These are phyloP conservation scores for Sternotherus odoratus DNA, from an alignment of 2,797 vertebrate genomes.

Conservation along the genomic window DNA sequence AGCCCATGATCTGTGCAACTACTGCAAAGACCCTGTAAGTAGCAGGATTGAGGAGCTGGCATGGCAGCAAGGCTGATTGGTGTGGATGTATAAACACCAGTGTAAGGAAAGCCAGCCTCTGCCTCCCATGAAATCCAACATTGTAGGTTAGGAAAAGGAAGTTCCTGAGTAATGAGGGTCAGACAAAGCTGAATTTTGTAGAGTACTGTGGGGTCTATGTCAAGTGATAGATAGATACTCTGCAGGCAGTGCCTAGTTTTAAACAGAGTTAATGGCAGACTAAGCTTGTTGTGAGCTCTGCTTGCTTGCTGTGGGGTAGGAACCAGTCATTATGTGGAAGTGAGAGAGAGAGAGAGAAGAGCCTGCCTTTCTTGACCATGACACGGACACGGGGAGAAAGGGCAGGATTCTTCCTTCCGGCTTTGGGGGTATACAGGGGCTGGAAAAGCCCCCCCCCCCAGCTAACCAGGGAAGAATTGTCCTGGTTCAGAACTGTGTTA, in stretches of 20 bases:
- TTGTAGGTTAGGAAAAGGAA: not conserved
- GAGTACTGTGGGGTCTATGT: not conserved
- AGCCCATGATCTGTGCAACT: slow-evolving; percentile 89
- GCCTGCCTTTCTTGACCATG: not conserved
- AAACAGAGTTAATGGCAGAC: not conserved
- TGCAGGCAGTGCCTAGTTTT: not conserved
- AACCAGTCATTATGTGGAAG: not conserved
- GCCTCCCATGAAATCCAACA: not conserved
- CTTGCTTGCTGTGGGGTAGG: not conserved
- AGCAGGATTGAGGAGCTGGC: not conserved
- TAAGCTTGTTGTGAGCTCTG: not conserved
- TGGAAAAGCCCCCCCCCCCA: not conserved
- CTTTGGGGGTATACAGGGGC: not conserved
- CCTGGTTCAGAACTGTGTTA: not conserved
- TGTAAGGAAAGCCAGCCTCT: not conserved
- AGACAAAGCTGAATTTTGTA: not conserved
- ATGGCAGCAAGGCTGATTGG: not conserved
- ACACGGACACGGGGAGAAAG: not conserved
- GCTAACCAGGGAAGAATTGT: not conserved
- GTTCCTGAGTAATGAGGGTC: not conserved
- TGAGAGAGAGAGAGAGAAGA: not conserved
- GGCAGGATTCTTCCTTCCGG: not conserved
- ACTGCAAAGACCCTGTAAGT: slow-evolving; percentile 90
- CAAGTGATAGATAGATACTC: not conserved
- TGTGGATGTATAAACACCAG: not conserved